Evolutionary conservation across 2,797 vertebrate species (phyloP).

Genomic region (Muscicapa comitata): DNA sequence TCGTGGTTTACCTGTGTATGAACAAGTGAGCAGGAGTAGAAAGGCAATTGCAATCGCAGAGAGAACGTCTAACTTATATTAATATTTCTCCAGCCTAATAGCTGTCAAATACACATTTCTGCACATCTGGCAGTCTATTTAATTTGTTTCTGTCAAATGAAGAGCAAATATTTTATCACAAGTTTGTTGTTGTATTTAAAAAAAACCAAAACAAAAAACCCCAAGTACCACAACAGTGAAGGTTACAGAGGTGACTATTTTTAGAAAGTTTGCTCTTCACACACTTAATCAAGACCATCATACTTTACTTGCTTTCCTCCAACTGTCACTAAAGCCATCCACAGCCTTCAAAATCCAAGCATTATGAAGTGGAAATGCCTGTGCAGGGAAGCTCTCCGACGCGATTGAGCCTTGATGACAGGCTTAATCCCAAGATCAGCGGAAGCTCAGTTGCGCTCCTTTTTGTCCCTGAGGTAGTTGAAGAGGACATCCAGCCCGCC

Average conservation of each 20-base stretch:
- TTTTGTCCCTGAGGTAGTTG: slow-evolving; percentile 76
- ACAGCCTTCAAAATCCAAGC: not conserved
- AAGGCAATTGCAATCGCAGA: not conserved
- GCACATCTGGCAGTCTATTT: not conserved
- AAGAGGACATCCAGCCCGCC: slow-evolving; percentile 79
- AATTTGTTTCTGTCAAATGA: not conserved
- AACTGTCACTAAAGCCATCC: not conserved
- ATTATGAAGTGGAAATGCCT: not conserved
- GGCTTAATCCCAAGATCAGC: not conserved
- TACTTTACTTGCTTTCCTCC: slow-evolving; percentile 34
- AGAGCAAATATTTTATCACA: slow-evolving; percentile 6
- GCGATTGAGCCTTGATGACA: not conserved
- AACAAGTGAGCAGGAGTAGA: not conserved
- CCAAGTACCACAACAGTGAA: not conserved
- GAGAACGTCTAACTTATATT: slow-evolving; percentile 16
- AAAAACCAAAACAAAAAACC: not conserved
- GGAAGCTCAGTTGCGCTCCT: slow-evolving; percentile 40
- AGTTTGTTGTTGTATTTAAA: not conserved
- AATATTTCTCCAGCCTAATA: slow-evolving; percentile 8
- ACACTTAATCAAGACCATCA: not conserved
- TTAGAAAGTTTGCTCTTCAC: slow-evolving; percentile 28
- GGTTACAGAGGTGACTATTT: not conserved
- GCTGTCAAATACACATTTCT: not conserved
- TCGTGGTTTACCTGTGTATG: not conserved
- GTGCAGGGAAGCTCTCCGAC: not conserved